Evolutionary conservation across 2,888 invertebrate genomes (phyloP), one percentile per base, ranked within the genome.

Genomic region (Melanchra persicariae): DNA sequence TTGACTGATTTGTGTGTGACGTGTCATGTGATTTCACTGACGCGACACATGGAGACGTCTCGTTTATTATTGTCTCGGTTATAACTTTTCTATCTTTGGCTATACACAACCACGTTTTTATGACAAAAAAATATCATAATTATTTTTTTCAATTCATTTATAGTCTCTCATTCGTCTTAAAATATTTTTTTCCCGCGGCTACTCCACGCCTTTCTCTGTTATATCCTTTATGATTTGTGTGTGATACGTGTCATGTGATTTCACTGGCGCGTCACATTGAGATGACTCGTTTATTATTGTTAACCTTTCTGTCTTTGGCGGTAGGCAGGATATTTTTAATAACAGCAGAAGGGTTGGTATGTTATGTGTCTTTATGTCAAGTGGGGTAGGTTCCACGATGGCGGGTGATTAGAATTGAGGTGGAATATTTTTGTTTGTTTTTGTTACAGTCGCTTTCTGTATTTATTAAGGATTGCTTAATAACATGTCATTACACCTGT

Each of bases 1-100:
- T 22, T 47, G 47, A 62, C 86, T 88, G 93, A 93, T 93, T 94
- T 93, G 93, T 94, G 93, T 90, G 84, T 87, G 80, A 89, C 89
- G 90, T 91, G 93, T 93, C 94, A 91, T 92, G 89, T 93, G 94
- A 95, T 92, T 93, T 94, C 92, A 93, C 91, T 91, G 92, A 89
- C 91, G 92, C 93, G 91, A 92, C 92, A 89, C 88, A 89, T 90
- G 89, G 92, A 89, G 89, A 88, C 22, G 92, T 90, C 89, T 84
- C 87, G 78, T 78, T 94, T 94, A 94, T 94, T 91, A 90, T 90
- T 93, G 91, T 93, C n/a, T n/a, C n/a, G n/a, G n/a, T n/a, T n/a
- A n/a, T 92, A 92, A 92, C 90, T 87, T 89, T 89, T 85, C 83
- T 77, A 64, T 83, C 82, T 84, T 83, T 85, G 82, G 79, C 79